Evolutionary conservation across 2,113 vertebrate genomes (phyloP).

Genomic region (Pangasianodon hypophthalmus): DNA sequence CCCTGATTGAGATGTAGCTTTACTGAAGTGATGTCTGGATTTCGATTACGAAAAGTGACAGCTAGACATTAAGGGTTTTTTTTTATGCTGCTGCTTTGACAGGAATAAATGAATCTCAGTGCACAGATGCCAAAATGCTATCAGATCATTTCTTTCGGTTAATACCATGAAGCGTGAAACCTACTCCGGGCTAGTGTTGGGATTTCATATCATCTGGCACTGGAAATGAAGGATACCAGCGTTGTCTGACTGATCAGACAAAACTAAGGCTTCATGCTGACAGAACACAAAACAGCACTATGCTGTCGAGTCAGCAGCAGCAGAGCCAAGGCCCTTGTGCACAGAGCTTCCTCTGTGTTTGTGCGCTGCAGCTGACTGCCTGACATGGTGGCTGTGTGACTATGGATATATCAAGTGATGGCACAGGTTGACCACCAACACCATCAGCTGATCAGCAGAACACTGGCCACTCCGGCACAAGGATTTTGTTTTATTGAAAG

Average conservation of each 20-base stretch:
- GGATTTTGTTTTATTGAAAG: background rate
- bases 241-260: conserved; percentile 10
- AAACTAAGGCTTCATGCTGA: conserved; percentile 25
- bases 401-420: conserved; percentile 19
- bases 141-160: conserved; percentile 1
- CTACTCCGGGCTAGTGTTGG: background rate
- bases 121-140: conserved; percentile 12
- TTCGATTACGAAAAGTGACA: conserved; percentile 12
- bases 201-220: conserved; percentile 9
- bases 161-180: background rate
- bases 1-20: conserved; percentile 20
- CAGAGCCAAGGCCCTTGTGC: conserved; percentile 10
- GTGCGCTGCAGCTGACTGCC: conserved; percentile 27
- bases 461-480: background rate
- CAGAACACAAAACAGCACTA: conserved; percentile 41
- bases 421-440: conserved; percentile 35
- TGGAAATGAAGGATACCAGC: conserved; percentile 14
- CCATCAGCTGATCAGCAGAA: conserved; percentile 12
- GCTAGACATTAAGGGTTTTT: conserved; percentile 8
- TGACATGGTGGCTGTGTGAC: conserved; percentile 30
- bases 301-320: conserved; percentile 32
- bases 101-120: background rate
- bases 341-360: conserved; percentile 44
- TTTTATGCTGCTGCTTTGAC: conserved; percentile 19
- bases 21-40: conserved; percentile 20